Percentiles rank a stretch among this genome's conserved stretches.
Conservation (phyloP, 2,888 invertebrate species). For the Chirona hameri region DNA sequence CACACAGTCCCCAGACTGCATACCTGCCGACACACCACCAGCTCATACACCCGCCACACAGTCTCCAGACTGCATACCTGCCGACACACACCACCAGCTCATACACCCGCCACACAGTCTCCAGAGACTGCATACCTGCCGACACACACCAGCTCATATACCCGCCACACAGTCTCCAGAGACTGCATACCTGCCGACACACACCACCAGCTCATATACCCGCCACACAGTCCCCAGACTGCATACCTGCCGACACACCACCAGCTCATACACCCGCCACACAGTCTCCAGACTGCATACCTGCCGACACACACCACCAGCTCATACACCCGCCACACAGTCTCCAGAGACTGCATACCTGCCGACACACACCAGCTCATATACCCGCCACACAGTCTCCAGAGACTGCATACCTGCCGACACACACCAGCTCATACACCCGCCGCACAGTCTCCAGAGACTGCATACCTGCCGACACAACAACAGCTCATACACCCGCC, state of each 20-base stretch:
- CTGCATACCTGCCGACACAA: conserved; percentile 63
- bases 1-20: conserved; percentile 65
- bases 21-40: conserved; percentile 56
- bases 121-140: conserved; percentile 71
- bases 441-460: conserved; percentile 61
- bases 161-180: conserved; percentile 59
- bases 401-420: conserved; percentile 73
- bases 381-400: conserved; percentile 61
- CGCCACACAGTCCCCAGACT: too few species aligned
- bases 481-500: conserved; percentile 60
- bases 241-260: too few species aligned
- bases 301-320: conserved; percentile 54
- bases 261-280: conserved; percentile 57
- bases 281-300: conserved; percentile 69
- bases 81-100: conserved; percentile 64
- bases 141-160: conserved; percentile 54
- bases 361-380: conserved; percentile 52
- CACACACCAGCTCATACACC: conserved; percentile 60
- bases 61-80: conserved; percentile 68
- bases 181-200: conserved; percentile 64
- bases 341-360: conserved; percentile 69
- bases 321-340: conserved; percentile 61
- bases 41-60: conserved; percentile 61
- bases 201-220: conserved; percentile 46
- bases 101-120: conserved; percentile 59